phyloP scores from a whole-genome alignment of 2,888 invertebrate species.

The Lasiommata megera region DNA sequence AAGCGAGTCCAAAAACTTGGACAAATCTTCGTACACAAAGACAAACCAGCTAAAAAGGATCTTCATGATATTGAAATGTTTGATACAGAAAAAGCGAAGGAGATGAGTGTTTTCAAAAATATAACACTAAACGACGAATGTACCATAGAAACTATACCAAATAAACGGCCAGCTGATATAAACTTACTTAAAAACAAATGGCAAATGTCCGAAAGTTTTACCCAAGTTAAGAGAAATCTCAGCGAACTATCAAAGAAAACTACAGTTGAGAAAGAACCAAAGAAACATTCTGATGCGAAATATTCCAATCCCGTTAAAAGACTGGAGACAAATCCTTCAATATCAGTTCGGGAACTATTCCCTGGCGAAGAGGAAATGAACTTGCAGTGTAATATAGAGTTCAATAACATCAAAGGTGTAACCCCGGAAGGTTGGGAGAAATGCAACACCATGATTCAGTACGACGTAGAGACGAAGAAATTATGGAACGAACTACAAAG shows the following conservation, averaged over 20 bases:
- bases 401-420: conserved; percentile 85
- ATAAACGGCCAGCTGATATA: conserved; percentile 70
- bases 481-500: conserved; percentile 91
- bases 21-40: conserved; percentile 60
- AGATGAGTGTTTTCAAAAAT: conserved; percentile 55
- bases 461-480: conserved; percentile 89
- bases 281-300: conserved; percentile 63
- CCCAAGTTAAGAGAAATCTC: conserved; percentile 74
- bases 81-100: conserved; percentile 52
- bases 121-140: conserved; percentile 82
- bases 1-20: conserved; percentile 72
- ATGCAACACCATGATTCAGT: conserved; percentile 89
- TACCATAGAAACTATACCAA: conserved; percentile 80
- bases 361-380: conserved; percentile 92
- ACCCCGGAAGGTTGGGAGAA: conserved; percentile 94
- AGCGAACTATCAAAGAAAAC: conserved; percentile 72
- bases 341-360: conserved; percentile 89
- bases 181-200: conserved; percentile 75
- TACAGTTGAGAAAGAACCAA: conserved; percentile 61
- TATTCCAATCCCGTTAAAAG: conserved; percentile 84
- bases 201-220: conserved; percentile 76
- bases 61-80: conserved; percentile 44
- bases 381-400: conserved; percentile 88
- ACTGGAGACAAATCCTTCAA: conserved; percentile 89
- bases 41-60: conserved; percentile 46